Evolutionary conservation across 2,113 vertebrate species (phyloP), one percentile per base, ranked within the genome.

Genomic region (Zootoca vivipara): DNA sequence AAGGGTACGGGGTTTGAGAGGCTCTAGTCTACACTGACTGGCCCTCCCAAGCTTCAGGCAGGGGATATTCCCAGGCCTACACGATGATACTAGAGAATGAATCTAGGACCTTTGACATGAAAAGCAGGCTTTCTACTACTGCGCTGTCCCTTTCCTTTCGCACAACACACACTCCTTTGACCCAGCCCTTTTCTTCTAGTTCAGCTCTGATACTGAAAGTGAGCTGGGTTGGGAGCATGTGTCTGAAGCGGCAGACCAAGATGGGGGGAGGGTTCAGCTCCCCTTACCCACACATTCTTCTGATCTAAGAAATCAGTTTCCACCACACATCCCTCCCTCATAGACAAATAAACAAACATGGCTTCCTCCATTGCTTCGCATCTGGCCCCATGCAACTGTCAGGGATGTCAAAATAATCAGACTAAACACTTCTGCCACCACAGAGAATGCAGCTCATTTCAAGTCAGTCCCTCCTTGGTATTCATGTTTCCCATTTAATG

Each of bases 401-500:
- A 78, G 4, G 18, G 38, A 78, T 65, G 38, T 42, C 35, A 78
- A 65, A 78, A 52, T 83, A 67, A 83, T 70, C 26, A 46, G 28
- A 65, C 73, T 67, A 85, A 86, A 78, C 18, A 33, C 10, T 52
- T 65, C 18, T 67, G 30, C 28, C 58, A 78, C 62, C 40, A 15
- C 62, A 30, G 75, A 52, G 62, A 78, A 67, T 78, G 74, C 74
- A 62, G 40, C 58, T 62, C 58, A 46, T 42, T 86, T 78, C 26
- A 86, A 40, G 28, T 33, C 85, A 86, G 10, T 78, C 58, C 40
- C 38, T 67, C 75, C 78, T 86, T 78, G 74, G 78, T 86, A 77
- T 86, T 86, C 62, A 26, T 86, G 74, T 86, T 85, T 85, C 65
- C 35, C 10, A 33, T 77, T 85, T 86, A 86, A 86, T 78, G 64